Evolutionary conservation across 2,797 vertebrate genomes (phyloP).

Genomic region (Merluccius polli): DNA sequence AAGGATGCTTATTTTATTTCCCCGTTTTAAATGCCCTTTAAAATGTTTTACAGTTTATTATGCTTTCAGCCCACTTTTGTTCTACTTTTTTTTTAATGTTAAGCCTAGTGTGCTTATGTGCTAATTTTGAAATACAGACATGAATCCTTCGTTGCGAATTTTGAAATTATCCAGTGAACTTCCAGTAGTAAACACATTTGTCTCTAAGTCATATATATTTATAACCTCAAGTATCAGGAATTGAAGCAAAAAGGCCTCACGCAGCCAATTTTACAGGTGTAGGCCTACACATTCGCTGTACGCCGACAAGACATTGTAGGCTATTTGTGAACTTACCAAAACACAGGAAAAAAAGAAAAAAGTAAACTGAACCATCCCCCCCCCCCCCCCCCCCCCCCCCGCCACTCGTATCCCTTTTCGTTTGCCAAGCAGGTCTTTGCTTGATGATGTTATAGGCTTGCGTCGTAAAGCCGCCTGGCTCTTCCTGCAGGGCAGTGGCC

Average conservation of each 20-base stretch:
- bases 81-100: neutral
- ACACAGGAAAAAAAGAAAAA: neutral
- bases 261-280: neutral
- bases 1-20: neutral
- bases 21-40: neutral
- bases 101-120: neutral
- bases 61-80: neutral
- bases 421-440: neutral
- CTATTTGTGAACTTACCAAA: neutral
- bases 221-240: neutral
- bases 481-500: conserved; percentile 8
- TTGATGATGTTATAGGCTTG: neutral
- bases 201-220: neutral
- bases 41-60: neutral
- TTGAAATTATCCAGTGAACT: neutral
- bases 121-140: neutral
- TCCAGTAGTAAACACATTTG: neutral
- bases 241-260: neutral
- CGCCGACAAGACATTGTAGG: too few species aligned
- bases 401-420: too few species aligned
- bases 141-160: neutral
- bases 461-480: too few species aligned
- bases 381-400: too few species aligned
- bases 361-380: too few species aligned
- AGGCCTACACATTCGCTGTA: neutral